Conservation (phyloP, 2,113 vertebrate species). For the Chloroceryle aenea region DNA sequence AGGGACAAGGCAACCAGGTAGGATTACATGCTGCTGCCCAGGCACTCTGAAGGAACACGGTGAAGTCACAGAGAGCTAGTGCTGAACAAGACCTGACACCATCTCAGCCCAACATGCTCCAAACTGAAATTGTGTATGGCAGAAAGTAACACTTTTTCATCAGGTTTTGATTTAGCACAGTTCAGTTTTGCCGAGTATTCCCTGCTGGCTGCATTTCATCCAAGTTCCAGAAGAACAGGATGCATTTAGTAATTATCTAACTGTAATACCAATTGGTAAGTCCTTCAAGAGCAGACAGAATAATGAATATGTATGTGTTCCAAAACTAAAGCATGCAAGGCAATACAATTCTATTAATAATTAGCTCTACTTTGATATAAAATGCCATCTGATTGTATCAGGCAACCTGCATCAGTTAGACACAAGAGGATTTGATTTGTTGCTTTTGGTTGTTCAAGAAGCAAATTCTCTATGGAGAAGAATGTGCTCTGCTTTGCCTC, state of each 20-base stretch:
- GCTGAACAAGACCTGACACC: not conserved
- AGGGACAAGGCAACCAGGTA: not conserved
- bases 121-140: not conserved
- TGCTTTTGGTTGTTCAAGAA: not conserved
- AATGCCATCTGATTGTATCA: not conserved
- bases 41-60: not conserved
- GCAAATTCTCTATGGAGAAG: not conserved
- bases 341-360: not conserved
- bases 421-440: not conserved
- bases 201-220: constrained; percentile 17
- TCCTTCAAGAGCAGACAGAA: constrained; percentile 16
- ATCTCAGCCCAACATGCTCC: not conserved
- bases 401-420: not conserved
- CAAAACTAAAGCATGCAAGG: not conserved
- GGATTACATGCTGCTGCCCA: not conserved
- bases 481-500: not conserved
- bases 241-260: constrained; percentile 22
- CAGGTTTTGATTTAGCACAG: not conserved
- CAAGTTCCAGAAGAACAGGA: constrained; percentile 15
- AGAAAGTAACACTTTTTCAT: not conserved
- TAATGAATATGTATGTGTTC: constrained; percentile 47
- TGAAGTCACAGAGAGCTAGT: fast-evolving
- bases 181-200: not conserved
- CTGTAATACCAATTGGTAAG: constrained; percentile 2
- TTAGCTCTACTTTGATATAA: constrained; percentile 19